Percentiles rank a stretch among this genome's conserved stretches.
Conservation (phyloP, 2,113 vertebrate genomes). For the Oryzias woworae region DNA sequence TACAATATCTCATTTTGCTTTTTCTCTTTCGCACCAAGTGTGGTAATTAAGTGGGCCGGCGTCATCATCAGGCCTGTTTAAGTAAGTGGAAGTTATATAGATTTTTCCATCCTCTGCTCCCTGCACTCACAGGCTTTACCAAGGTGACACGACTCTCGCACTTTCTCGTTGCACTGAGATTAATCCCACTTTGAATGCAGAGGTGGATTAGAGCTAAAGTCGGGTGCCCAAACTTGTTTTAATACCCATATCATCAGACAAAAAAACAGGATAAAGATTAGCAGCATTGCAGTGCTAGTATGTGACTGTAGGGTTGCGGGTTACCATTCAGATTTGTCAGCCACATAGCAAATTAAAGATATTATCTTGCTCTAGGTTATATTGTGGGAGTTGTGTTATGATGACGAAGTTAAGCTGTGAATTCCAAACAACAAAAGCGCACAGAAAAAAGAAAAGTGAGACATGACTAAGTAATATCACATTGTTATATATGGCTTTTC, state of each 20-base stretch:
- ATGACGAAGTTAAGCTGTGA: constrained; percentile 53
- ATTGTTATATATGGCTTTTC: constrained; percentile 11
- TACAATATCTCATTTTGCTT: constrained; percentile 32
- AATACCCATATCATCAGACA: constrained; percentile 75
- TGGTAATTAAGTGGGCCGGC: constrained; percentile 55
- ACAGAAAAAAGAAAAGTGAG: constrained; percentile 9
- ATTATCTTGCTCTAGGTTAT: constrained; percentile 65
- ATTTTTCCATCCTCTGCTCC: constrained; percentile 62
- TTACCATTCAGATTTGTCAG: constrained; percentile 73
- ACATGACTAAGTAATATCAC: neutral
- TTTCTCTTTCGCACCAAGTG: constrained; percentile 41
- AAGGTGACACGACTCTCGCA: constrained; percentile 68
- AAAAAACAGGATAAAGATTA: constrained; percentile 73
- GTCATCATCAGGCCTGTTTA: constrained; percentile 31
- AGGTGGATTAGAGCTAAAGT: constrained; percentile 74
- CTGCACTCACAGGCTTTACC: constrained; percentile 44
- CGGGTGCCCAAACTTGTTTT: constrained; percentile 74
- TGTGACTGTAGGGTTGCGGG: constrained; percentile 62
- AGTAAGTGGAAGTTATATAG: constrained; percentile 47
- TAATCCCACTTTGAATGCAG: constrained; percentile 73
- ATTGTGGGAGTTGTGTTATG: constrained; percentile 66
- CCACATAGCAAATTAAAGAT: constrained; percentile 76
- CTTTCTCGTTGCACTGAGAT: constrained; percentile 54
- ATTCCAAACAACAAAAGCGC: constrained; percentile 54
- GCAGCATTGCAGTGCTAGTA: constrained; percentile 49